These are phyloP conservation scores for Aegithalos caudatus DNA, from an alignment of 2,113 vertebrate species.

Conservation along the genomic window DNA sequence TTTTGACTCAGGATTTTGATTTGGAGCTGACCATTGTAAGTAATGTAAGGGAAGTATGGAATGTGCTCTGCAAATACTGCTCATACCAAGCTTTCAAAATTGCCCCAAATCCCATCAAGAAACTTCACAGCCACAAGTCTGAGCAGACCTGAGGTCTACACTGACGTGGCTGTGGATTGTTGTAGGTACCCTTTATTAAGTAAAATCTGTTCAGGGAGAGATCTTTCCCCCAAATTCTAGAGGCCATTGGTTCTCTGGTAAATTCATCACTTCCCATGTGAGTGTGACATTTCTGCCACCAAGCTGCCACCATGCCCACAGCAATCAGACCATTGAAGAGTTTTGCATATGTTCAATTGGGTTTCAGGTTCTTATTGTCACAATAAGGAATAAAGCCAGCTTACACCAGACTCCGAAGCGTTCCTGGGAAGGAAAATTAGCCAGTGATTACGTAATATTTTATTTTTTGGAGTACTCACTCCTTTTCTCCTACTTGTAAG, in stretches of 20 bases:
- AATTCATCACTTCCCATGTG: rapidly evolving
- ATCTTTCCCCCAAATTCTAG: not conserved
- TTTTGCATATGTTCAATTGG: not conserved
- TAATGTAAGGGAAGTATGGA: not conserved
- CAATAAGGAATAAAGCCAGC: not conserved
- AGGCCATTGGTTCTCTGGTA: not conserved
- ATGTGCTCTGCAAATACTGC: not conserved
- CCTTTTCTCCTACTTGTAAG: not conserved
- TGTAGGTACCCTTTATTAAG: not conserved
- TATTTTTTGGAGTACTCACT: not conserved
- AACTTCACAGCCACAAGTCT: not conserved
- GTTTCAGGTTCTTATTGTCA: not conserved
- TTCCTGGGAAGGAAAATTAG: not conserved
- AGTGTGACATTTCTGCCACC: not conserved
- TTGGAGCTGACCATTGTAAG: not conserved
- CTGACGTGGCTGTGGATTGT: rapidly evolving
- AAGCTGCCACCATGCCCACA: not conserved
- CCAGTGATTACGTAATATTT: not conserved
- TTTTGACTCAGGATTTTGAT: no score
- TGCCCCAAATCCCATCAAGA: not conserved
- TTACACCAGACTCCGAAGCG: not conserved
- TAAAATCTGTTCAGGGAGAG: not conserved
- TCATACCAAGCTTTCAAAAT: not conserved
- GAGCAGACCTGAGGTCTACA: not conserved
- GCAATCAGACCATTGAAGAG: not conserved